These are phyloP conservation scores for Mesitornis unicolor DNA, from an alignment of 2,113 vertebrate genomes.

Conservation along the genomic window DNA sequence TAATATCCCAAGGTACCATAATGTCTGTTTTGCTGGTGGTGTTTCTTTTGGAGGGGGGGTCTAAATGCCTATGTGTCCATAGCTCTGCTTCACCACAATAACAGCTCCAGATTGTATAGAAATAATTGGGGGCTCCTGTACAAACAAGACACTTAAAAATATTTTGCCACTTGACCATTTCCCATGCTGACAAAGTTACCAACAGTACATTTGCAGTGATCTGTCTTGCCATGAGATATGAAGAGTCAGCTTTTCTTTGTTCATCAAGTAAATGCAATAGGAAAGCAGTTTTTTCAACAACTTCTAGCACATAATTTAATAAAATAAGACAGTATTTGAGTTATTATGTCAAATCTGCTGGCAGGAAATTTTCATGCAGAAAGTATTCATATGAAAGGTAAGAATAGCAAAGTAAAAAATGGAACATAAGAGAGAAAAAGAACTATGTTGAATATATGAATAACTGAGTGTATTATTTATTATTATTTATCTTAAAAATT, in stretches of 20 bases:
- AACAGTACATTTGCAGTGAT: not conserved
- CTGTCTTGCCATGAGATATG: not conserved
- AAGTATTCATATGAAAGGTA: slow-evolving; percentile 23
- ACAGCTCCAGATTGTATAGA: not conserved
- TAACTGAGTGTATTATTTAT: not conserved
- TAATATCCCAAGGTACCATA: not conserved
- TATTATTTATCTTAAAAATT: not conserved
- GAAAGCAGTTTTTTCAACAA: slow-evolving; percentile 26
- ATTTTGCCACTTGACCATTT: not conserved
- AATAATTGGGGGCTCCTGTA: not conserved
- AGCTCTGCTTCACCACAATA: not conserved
- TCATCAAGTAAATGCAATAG: not conserved
- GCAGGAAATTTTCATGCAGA: slow-evolving; percentile 10
- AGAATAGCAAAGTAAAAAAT: slow-evolving; percentile 35
- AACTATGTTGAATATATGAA: not conserved
- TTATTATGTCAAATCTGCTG: not conserved
- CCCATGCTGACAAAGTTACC: not conserved
- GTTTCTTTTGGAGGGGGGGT: not conserved
- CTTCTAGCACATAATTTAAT: slow-evolving; percentile 19
- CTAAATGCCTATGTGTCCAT: not conserved
- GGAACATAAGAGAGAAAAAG: not conserved
- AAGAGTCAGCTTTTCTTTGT: not conserved
- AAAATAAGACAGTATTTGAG: slow-evolving; percentile 36
- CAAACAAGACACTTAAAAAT: not conserved
- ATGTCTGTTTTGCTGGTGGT: not conserved